Conservation (phyloP, 2,113 vertebrate genomes). For the Paradisaea rubra region DNA sequence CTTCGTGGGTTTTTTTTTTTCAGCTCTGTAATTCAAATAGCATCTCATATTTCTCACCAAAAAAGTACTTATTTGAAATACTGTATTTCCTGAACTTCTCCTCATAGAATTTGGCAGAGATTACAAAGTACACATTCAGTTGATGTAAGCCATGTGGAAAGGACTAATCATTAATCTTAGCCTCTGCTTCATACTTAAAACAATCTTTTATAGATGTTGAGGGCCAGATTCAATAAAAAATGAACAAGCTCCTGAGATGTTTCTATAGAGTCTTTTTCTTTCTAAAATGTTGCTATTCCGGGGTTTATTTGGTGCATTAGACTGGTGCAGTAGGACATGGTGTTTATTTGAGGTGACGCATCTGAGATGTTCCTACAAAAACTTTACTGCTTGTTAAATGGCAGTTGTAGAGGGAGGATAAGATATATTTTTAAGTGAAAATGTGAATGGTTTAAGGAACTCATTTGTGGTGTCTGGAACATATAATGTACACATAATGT, state of each 20-base stretch:
- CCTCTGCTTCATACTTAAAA: neutral
- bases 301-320: neutral
- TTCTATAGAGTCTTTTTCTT: neutral
- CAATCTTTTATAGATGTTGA: neutral
- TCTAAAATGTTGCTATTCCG: neutral
- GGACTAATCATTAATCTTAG: neutral
- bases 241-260: neutral
- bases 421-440: neutral
- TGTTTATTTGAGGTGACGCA: neutral
- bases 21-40: neutral
- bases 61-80: neutral
- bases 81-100: neutral
- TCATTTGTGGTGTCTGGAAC: neutral
- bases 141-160: constrained; percentile 1
- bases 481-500: neutral
- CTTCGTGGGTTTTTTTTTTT: neutral
- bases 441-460: neutral
- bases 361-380: neutral
- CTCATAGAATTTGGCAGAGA: neutral
- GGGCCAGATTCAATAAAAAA: neutral
- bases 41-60: neutral
- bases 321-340: neutral
- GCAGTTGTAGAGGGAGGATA: neutral
- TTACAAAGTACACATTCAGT: neutral
- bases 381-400: neutral